These are phyloP conservation scores for Melinaea menophilus DNA, from an alignment of 2,888 invertebrate genomes.

Conservation along the genomic window DNA sequence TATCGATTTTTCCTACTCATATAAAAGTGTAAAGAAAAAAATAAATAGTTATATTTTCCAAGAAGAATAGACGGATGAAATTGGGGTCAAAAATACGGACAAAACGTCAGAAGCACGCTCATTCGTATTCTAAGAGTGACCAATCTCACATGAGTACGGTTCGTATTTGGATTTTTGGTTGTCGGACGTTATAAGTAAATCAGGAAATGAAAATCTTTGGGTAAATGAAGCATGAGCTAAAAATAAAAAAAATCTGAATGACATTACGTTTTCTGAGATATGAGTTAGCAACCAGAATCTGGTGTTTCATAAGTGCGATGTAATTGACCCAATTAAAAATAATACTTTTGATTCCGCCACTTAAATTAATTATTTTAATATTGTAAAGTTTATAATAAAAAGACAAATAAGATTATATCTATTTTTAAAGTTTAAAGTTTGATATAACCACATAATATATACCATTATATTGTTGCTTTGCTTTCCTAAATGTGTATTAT, in stretches of 20 bases:
- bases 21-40: neutral
- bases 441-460: no score
- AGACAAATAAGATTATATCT: no score
- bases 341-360: no score
- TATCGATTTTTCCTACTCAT: neutral
- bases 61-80: neutral
- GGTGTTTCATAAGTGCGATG: no score
- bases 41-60: conserved; percentile 3
- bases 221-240: neutral
- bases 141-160: conserved; percentile 8
- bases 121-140: conserved; percentile 5
- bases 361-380: no score
- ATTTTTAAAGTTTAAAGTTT: no score
- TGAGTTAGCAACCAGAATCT: no score
- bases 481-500: neutral
- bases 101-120: conserved; percentile 4
- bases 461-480: no score
- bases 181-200: conserved; percentile 5
- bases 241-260: neutral
- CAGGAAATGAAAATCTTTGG: conserved; percentile 4
- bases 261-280: neutral
- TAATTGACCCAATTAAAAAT: no score
- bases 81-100: conserved; percentile 6
- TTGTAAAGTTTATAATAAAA: no score
- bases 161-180: conserved; percentile 3